phyloP scores from a whole-genome alignment of 1,140 invertebrate genomes.

The Latrodectus geometricus region DNA sequence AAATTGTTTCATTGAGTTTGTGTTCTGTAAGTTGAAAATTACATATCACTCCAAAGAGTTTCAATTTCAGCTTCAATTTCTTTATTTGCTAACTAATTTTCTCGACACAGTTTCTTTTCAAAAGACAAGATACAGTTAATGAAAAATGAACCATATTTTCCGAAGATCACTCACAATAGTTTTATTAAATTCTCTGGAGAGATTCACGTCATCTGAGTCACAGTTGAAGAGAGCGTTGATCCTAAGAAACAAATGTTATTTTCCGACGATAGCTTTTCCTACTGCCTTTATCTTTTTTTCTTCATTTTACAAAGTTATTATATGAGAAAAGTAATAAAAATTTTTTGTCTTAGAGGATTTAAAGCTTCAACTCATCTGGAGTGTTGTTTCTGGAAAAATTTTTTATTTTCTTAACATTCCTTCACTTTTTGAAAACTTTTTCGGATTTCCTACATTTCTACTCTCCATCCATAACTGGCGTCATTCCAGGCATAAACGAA shows the following conservation, averaged over 20 bases:
- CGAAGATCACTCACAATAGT: not conserved
- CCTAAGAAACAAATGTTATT: constrained; percentile 48
- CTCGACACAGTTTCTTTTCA: not conserved
- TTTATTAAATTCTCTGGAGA: constrained; percentile 31
- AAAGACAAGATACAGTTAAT: constrained; percentile 23
- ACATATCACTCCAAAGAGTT: no score
- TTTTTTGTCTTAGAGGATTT: constrained; percentile 47
- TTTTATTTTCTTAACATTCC: constrained; percentile 33
- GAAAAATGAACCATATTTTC: constrained; percentile 33
- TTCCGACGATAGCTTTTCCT: constrained; percentile 12
- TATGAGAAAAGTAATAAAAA: constrained; percentile 50
- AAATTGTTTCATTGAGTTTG: no score
- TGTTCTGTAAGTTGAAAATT: no score
- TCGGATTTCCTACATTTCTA: no score
- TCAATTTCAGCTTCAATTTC: no score
- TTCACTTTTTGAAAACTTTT: constrained; percentile 30
- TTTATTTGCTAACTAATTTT: not conserved
- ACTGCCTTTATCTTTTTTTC: constrained; percentile 1
- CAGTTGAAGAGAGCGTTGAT: constrained; percentile 25
- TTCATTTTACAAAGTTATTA: constrained; percentile 30
- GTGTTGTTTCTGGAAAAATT: constrained; percentile 45
- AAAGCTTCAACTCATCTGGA: constrained; percentile 48
- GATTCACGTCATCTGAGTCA: constrained; percentile 19
- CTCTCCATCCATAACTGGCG: constrained; percentile 3
- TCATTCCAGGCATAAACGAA: constrained; percentile 18